A percentile compares a stretch with the other conserved stretches of the same genome.
These are phyloP conservation scores for Aptenodytes patagonicus DNA, from an alignment of 2,113 vertebrate genomes.

Conservation along the genomic window DNA sequence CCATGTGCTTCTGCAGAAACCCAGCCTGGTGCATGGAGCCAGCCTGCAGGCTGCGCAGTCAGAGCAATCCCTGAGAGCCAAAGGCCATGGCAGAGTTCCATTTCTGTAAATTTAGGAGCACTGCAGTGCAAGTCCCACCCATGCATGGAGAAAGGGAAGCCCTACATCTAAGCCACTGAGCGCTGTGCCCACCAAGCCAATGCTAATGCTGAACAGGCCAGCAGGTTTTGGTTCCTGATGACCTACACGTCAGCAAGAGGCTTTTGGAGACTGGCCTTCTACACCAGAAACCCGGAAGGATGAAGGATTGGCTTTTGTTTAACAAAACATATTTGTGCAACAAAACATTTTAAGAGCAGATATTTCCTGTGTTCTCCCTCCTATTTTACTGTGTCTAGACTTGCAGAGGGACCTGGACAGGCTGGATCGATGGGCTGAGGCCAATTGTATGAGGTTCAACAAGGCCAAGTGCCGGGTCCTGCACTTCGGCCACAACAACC, in stretches of 20 bases:
- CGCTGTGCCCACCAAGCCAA: rapidly evolving
- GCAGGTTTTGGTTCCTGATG: background rate
- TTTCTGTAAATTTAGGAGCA: background rate
- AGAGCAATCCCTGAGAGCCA: background rate
- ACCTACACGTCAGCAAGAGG: background rate
- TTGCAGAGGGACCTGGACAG: background rate
- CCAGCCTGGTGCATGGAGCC: background rate
- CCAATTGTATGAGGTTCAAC: too few species aligned
- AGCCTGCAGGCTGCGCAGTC: background rate
- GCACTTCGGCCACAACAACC: too few species aligned
- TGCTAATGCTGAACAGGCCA: background rate
- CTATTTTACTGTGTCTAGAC: background rate
- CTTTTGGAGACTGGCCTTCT: background rate
- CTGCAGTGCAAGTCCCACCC: background rate
- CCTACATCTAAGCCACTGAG: background rate
- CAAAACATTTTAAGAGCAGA: background rate
- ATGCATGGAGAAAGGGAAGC: background rate
- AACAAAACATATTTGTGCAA: background rate
- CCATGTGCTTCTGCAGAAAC: background rate
- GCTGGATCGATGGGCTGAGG: too few species aligned
- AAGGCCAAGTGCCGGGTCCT: too few species aligned
- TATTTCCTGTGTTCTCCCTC: background rate
- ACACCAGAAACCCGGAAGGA: background rate
- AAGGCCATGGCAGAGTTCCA: background rate
- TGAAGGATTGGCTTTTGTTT: background rate